Conservation (phyloP, 1,140 invertebrate species). For the Kradibia gibbosae region DNA sequence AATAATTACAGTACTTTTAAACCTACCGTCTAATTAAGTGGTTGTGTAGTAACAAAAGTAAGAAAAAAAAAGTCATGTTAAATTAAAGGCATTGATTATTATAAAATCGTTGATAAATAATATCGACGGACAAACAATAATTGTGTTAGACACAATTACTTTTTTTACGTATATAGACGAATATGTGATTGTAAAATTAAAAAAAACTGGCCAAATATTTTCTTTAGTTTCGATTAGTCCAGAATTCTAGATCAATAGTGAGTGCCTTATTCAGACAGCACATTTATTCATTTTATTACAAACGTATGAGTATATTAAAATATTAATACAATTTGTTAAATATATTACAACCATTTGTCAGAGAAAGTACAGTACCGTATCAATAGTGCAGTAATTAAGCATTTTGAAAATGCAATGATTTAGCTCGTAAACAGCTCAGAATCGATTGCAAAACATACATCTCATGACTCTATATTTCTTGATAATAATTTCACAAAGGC, state of each 20-base stretch:
- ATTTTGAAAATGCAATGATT: not conserved
- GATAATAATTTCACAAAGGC: too few species aligned
- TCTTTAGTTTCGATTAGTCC: too few species aligned
- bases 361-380: not conserved
- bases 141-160: too few species aligned
- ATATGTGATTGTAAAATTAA: too few species aligned
- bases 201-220: too few species aligned
- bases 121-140: too few species aligned
- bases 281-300: not conserved
- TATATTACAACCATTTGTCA: not conserved
- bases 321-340: not conserved
- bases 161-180: too few species aligned
- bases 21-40: not conserved
- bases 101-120: too few species aligned
- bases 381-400: not conserved
- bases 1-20: not conserved
- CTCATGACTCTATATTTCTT: not conserved
- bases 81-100: too few species aligned
- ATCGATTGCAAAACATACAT: not conserved
- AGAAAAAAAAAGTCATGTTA: not conserved
- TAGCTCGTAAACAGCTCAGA: not conserved
- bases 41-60: not conserved
- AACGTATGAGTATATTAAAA: not conserved
- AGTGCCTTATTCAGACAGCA: not conserved
- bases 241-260: too few species aligned